These are phyloP conservation scores for Cataglyphis livida DNA, from an alignment of 2,888 invertebrate species.

Conservation along the genomic window DNA sequence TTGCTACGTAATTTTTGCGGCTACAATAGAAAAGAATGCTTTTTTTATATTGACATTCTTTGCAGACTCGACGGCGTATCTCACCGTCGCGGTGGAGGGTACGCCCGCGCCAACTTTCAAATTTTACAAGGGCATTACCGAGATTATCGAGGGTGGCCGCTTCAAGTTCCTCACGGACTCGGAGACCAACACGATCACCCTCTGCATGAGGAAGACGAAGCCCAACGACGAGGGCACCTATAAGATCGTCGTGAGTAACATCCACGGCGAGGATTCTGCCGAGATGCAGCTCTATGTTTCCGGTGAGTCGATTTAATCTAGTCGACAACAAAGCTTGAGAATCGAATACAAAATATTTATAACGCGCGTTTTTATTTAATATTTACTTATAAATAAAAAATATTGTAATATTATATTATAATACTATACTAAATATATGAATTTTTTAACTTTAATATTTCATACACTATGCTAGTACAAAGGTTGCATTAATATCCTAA, in stretches of 20 bases:
- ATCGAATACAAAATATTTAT: background rate
- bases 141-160: slow-evolving; percentile 97
- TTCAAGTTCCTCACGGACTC: slow-evolving; percentile 98
- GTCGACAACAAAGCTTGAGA: background rate
- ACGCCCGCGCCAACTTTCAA: slow-evolving; percentile 97
- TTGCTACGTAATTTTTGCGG: background rate
- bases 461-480: background rate
- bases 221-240: slow-evolving; percentile 99
- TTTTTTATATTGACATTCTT: background rate
- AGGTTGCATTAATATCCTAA: background rate
- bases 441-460: background rate
- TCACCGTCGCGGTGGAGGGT: slow-evolving; percentile 97
- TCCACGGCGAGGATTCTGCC: slow-evolving; percentile 97
- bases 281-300: slow-evolving; percentile 99
- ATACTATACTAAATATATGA: background rate
- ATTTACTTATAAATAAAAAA: background rate
- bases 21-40: background rate
- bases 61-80: slow-evolving; percentile 94
- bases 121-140: slow-evolving; percentile 97
- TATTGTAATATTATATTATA: background rate
- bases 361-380: background rate
- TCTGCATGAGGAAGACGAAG: slow-evolving; percentile 98
- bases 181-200: slow-evolving; percentile 95
- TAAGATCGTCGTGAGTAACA: slow-evolving; percentile 96
- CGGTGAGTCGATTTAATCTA: slow-evolving; percentile 87